These are phyloP conservation scores for Plecturocebus donacophilus DNA, from an alignment of 2,113 vertebrate species.

Conservation along the genomic window DNA sequence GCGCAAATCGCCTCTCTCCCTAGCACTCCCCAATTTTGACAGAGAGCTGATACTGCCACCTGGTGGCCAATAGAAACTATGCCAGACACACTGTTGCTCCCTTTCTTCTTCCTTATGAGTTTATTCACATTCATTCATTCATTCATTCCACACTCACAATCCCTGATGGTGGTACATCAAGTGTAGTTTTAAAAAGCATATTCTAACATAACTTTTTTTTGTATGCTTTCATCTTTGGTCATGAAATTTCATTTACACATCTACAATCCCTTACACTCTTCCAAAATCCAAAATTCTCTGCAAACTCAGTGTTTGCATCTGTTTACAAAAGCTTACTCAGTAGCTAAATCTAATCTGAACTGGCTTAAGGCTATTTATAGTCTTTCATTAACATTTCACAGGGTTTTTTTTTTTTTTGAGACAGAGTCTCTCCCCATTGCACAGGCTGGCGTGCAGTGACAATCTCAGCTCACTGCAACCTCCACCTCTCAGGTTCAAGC, in stretches of 20 bases:
- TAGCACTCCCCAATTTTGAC: accelerated
- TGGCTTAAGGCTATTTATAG: neutral
- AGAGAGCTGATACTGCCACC: conserved; percentile 26
- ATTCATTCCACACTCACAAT: neutral
- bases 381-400: neutral
- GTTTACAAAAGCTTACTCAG: neutral
- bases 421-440: too few species aligned
- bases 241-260: neutral
- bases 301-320: neutral
- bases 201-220: neutral
- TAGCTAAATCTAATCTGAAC: neutral
- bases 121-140: neutral
- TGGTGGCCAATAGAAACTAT: neutral
- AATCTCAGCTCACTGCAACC: too few species aligned
- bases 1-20: neutral
- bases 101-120: neutral
- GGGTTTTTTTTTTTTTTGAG: too few species aligned
- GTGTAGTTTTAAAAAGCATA: neutral
- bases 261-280: neutral
- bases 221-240: neutral
- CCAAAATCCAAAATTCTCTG: conserved; percentile 39
- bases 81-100: neutral
- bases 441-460: too few species aligned
- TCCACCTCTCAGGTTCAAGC: too few species aligned
- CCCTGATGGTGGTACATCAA: neutral